Evolutionary conservation across 2,797 vertebrate species (phyloP), one percentile per base, ranked within the genome.

Genomic region (Champsocephalus esox): DNA sequence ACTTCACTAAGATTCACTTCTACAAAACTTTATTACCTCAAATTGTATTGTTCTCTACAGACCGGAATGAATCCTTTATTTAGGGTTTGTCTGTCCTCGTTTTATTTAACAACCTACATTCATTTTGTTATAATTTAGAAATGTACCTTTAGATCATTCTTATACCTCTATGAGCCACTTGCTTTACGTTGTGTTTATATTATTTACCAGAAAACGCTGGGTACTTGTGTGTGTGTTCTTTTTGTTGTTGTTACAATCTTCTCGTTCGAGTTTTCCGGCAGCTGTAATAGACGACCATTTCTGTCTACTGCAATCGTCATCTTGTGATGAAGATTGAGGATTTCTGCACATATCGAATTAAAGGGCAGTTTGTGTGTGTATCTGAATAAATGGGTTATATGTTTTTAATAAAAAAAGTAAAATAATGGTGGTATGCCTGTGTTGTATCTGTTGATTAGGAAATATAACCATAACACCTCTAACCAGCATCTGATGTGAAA

Each of bases 381-480:
- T 75, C 71, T 72, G 19, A 76, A 70, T 59, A 57, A 34, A 66
- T 67, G 3, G 59, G 58, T 52, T 73, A 64, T 56, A 56, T 73
- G 43, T 69, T 84, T 86, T 78, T 80, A 79, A 66, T 84, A 82
- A 89, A 78, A 86, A 88, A 91, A 79, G 41, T n/a, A 60, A 82
- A 87, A 86, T 68, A 9, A 77, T 16, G 0, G 12, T 54, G 9
- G 5, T 41, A 49, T 60, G 45, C 1, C 1, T 21, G 6, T 73
- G 64, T 41, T 45, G 50, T 51, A 1, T 76, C 1, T 70, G 2
- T 50, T 46, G 16, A 55, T 32, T 8, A 41, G 12, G 9, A 45
- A 59, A 73, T 38, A 48, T 62, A 50, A 56, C 10, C 1, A 46
- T 62, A 50, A 56, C 24, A 19, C 57, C 46, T 55, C 41, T 49